Evolutionary conservation across 2,888 invertebrate species (phyloP), one percentile per base, ranked within the genome.

Genomic region (Ophion obscuratus): DNA sequence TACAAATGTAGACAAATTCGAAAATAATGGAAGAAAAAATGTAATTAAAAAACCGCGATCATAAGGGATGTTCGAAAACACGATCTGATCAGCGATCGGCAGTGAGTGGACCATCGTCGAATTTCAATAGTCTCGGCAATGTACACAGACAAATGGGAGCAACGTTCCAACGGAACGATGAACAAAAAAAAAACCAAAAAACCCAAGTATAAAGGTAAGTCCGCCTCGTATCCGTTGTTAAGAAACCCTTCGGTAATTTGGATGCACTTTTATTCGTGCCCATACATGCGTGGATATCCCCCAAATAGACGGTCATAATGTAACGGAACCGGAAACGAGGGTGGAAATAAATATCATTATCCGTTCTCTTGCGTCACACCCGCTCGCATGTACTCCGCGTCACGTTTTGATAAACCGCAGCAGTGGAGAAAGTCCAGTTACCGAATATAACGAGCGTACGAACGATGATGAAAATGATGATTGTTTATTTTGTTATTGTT

Each of bases 271-370:
- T 82, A 74, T 77, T 20, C 44, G 36, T 40, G 24, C 64, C 2
- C 4, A n/a, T 44, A 44, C 62, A 62, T 14, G 40, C 17, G 62
- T 47, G 47, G 14, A 44, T 14, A 71, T 31, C n/a, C 61, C n/a
- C 11, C 7, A 68, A 77, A 77, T 68, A 59, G 7, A 61, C 47
- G 70, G 70, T 78, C 71, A 66, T 70, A 68, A 79, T 64, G 75
- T 70, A 68, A 75, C 67, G 47, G 40, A 66, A 82, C 68, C 85
- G 85, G 85, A 85, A 85, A 82, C 85, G 85, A 78, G 78, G 85
- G 75, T 68, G 64, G 62, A 79, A 82, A 61, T 80, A 71, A 77
- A 82, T 85, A 82, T 82, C 47, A 85, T 82, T 75, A 85, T 79
- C 31, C 70, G 47, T 76, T 75, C 27, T 66, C 36, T 27, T 59